Evolutionary conservation across 2,888 invertebrate species (phyloP).

Genomic region (Exocentrus adspersus): DNA sequence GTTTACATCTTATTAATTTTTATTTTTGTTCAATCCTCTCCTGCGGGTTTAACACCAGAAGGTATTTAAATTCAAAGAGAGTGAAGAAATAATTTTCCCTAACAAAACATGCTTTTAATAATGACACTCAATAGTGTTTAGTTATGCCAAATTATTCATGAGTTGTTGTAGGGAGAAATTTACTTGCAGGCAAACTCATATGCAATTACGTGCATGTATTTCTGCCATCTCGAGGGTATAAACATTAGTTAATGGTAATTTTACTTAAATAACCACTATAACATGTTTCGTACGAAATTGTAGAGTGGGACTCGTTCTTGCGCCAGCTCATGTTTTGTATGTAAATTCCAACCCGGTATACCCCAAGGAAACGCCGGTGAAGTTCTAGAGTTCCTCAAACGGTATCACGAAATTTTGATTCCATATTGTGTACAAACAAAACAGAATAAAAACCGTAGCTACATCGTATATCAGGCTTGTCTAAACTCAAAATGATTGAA

Average conservation of each 20-base stretch:
- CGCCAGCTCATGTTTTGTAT: background rate
- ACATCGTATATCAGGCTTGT: background rate
- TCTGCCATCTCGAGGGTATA: background rate
- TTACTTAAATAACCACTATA: background rate
- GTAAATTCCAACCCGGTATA: background rate
- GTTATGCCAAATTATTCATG: no score
- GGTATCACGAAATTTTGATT: background rate
- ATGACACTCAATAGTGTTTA: no score
- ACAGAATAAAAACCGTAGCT: background rate
- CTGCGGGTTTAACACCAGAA: no score
- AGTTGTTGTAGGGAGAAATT: no score
- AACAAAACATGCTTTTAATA: no score
- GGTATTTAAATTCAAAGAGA: no score
- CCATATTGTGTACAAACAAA: conserved; percentile 1
- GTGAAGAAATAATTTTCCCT: no score
- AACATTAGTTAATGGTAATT: background rate
- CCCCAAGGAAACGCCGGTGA: background rate
- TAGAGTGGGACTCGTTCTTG: background rate
- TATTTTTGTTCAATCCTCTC: no score
- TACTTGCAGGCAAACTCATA: background rate
- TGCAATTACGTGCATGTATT: background rate
- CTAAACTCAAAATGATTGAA: conserved; percentile 1
- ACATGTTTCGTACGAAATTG: background rate
- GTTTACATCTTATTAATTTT: no score
- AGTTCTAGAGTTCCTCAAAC: background rate